Evolutionary conservation across 2,888 invertebrate genomes (phyloP), one percentile per base, ranked within the genome.

Genomic region (Boloria selene): DNA sequence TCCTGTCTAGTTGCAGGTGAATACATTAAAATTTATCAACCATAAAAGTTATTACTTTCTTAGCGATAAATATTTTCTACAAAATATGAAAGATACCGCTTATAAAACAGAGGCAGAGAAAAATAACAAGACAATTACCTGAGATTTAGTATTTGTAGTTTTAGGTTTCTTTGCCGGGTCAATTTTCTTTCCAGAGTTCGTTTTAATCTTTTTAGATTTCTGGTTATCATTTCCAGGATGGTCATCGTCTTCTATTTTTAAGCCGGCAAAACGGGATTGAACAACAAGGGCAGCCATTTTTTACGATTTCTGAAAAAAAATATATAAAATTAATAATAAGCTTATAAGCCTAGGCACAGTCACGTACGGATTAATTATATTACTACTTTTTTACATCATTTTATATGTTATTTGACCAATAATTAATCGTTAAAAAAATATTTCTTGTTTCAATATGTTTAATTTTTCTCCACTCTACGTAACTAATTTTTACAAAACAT

Each of bases 241-340:
- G 59, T 95, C 96, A 73, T 96, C 96, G 75, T 95, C 96, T 77
- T 96, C 96, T 64, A 96, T 93, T 84, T 94, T 94, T 61, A 96
- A 91, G 71, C 95, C 94, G 67, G 96, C 95, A 85, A 96, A 96
- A 76, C 96, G 93, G 26, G 96, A 96, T 72, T 95, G 94, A 67
- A 95, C 94, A 62, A 95, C 93, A 50, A 94, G 90, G 77, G 94
- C 93, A 89, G 94, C 94, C 94, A 94, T 94, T 82, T 83, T 78
- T 69, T 54, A 64, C 31, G 58, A 59, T 58, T 53, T 64, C 59
- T 69, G 47, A 18, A 58, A 64, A n/a, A 52, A 61, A 54, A 14
- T 38, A 47, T 49, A 44, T 31, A 66, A 7, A 38, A 51, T 51
- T 18, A 16, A 4, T 38, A 52, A 61, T 31, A 50, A 14, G 42